phyloP scores from a whole-genome alignment of 2,888 invertebrate genomes.

The Hecatera dysodea region DNA sequence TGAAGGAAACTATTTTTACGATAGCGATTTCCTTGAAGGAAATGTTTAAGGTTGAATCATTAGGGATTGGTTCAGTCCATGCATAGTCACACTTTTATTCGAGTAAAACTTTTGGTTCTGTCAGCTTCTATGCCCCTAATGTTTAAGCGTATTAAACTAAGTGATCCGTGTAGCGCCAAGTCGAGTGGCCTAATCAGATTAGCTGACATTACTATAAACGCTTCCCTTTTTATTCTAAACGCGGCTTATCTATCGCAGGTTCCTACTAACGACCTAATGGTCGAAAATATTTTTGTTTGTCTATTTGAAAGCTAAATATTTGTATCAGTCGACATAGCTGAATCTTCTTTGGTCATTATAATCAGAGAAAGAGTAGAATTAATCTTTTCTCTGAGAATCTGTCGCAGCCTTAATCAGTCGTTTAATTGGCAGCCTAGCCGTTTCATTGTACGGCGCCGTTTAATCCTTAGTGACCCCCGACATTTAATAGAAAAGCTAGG shows the following conservation, averaged over 20 bases:
- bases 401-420: background rate
- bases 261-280: background rate
- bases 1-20: slow-evolving; percentile 20
- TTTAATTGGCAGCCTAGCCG: too few species aligned
- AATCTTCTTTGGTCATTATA: background rate
- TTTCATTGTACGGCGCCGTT: too few species aligned
- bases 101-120: background rate
- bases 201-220: slow-evolving; percentile 46
- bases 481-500: too few species aligned
- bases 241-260: slow-evolving; percentile 3
- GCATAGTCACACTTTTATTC: background rate
- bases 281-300: background rate
- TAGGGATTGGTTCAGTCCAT: background rate
- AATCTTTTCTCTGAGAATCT: background rate
- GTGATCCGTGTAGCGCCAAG: slow-evolving; percentile 44
- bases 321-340: background rate
- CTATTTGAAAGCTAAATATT: background rate
- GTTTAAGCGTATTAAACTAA: slow-evolving; percentile 41
- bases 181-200: slow-evolving; percentile 57
- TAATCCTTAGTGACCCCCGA: too few species aligned
- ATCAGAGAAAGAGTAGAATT: slow-evolving; percentile 1
- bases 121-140: slow-evolving; percentile 29
- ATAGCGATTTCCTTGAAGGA: slow-evolving; percentile 4
- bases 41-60: slow-evolving; percentile 10
- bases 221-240: slow-evolving; percentile 36